Conservation (phyloP, 2,797 vertebrate species). For the Thamnophis elegans region DNA sequence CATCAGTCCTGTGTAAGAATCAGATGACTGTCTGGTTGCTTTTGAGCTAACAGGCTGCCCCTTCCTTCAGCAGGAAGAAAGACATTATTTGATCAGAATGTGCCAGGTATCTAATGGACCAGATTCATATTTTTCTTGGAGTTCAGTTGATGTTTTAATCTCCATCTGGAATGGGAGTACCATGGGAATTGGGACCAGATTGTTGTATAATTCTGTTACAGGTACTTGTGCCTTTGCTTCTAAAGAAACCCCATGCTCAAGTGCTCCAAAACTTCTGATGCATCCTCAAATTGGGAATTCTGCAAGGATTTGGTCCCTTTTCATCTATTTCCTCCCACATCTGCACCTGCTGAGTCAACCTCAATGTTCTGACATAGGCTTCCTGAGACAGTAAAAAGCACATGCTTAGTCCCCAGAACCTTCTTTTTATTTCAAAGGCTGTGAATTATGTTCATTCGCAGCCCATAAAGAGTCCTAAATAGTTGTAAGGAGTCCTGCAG, state of each 20-base stretch:
- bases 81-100: not conserved
- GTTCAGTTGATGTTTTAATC: not conserved
- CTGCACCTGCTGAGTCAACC: not conserved
- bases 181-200: not conserved
- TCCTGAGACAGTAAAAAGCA: too few species aligned
- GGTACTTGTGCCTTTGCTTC: not conserved
- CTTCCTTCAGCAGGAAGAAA: not conserved
- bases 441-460: too few species aligned
- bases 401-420: too few species aligned
- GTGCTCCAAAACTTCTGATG: not conserved
- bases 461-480: too few species aligned
- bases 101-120: not conserved
- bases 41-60: not conserved
- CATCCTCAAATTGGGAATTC: not conserved
- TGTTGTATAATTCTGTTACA: not conserved
- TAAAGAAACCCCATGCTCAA: not conserved
- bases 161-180: not conserved
- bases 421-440: too few species aligned
- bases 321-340: not conserved
- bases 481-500: too few species aligned
- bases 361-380: too few species aligned
- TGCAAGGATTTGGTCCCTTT: not conserved
- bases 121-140: not conserved
- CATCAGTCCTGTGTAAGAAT: not conserved
- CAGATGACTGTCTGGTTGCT: not conserved